Evolutionary conservation across 2,888 invertebrate genomes (phyloP), one percentile per base, ranked within the genome.

Genomic region (Crossocerus cetratus): DNA sequence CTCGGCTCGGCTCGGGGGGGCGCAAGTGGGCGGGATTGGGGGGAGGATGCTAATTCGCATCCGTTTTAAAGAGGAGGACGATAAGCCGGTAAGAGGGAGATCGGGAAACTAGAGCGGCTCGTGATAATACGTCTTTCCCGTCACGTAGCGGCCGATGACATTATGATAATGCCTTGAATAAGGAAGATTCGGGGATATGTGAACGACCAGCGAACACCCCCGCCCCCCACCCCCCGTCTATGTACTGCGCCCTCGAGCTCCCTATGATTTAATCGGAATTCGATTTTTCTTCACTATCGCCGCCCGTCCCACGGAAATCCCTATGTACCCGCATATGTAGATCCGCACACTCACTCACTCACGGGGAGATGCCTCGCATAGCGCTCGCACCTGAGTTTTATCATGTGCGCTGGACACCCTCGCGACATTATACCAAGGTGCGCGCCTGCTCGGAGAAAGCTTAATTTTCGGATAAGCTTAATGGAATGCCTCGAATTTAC

Each of bases 91-190:
- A 32, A 32, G 63, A 57, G 56, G 65, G 65, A 80, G 82, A 82
- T 82, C 82, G 83, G 80, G 78, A 83, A 83, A 80, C 80, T 77
- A 69, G 78, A 77, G 78, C 76, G 62, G 63, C 67, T 77, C 67
- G 62, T 79, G 85, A 86, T 86, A 86, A 87, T 87, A 87, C 86
- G 83, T 87, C 87, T 87, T 88, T 87, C 88, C 83, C 81, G 86
- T 87, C 88, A 87, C 88, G 88, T 88, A 88, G 84, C 81, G 81
- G 81, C 83, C 86, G 86, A 87, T 86, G 85, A 85, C 86, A 87
- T 88, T 88, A 88, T 87, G 87, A 87, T 88, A 88, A 88, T 88
- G 87, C 83, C 70, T 78, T 72, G 86, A 87, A 86, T 87, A 86
- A 87, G 86, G 80, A 85, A 87, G 86, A 86, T 85, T 85, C 86